Conservation (phyloP, 2,113 vertebrate species). For the Amphiprion percula region DNA sequence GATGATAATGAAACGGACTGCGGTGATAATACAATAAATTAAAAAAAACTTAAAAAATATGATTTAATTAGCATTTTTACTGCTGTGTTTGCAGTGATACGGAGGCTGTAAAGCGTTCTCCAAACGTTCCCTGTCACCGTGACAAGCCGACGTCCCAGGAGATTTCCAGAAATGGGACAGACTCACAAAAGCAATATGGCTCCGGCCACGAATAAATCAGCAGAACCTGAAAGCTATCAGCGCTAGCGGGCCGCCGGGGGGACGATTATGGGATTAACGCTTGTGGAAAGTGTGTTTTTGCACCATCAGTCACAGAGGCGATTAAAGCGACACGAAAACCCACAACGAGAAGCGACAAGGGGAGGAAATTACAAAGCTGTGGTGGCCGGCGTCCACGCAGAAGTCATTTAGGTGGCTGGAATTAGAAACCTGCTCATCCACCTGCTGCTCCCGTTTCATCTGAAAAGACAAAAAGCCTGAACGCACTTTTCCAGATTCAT, state of each 20-base stretch:
- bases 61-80: slow-evolving; percentile 13
- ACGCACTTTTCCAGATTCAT: too few species aligned
- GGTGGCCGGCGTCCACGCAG: slow-evolving; percentile 5
- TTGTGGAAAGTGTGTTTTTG: slow-evolving; percentile 54
- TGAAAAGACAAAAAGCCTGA: too few species aligned
- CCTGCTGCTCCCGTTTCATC: slow-evolving; percentile 24
- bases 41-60: neutral
- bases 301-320: slow-evolving; percentile 43
- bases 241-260: slow-evolving; percentile 24
- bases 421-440: slow-evolving; percentile 38
- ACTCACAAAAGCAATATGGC: slow-evolving; percentile 40
- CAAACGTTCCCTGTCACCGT: neutral
- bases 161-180: neutral
- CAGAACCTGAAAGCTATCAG: slow-evolving; percentile 42
- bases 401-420: slow-evolving; percentile 32
- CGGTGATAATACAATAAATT: slow-evolving; percentile 12
- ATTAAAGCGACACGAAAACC: slow-evolving; percentile 49
- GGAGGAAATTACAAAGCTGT: slow-evolving; percentile 53
- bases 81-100: neutral
- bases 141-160: slow-evolving; percentile 23
- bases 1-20: slow-evolving; percentile 16
- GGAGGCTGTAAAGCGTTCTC: neutral
- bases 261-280: slow-evolving; percentile 61
- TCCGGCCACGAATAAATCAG: slow-evolving; percentile 45
- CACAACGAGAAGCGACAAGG: slow-evolving; percentile 63